Base-by-base conservation (phyloP, 2,888 invertebrate genomes). In the Polietes domitor region DNA sequence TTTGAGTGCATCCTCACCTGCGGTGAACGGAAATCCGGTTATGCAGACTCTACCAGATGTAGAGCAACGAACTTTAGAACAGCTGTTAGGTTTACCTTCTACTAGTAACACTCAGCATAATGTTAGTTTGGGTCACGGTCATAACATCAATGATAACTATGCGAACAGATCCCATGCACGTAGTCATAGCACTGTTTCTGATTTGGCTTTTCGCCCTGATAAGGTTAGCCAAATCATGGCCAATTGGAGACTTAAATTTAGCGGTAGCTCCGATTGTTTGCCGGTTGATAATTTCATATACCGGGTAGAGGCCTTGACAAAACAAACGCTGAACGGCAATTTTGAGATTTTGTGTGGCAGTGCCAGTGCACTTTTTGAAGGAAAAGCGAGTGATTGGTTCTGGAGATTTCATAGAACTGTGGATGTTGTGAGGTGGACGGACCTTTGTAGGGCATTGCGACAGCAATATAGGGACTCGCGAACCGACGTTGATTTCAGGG, bases 271-370 rank as follows among this genome's bases (percentile, higher is more conserved):
- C 0, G n/a, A 55, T 0, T 28, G 32, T 15, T 19, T 83, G 5
- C 63, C 78, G 0, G 76, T 84, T 12, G 78, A 84, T 70, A 71
- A 68, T 84, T 84, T 24, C n/a, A 71, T 84, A n/a, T 81, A 81
- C 21, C 43, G 81, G 12, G 77, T 77, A 2, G 71, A 77, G 24
- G 74, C 79, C 41, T 53, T 80, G 6, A 80, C 83, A 2, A 7
- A 12, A 3, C 71, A 79, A 6, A 71, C 79, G 0, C 24, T 79
- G 19, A 17, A 47, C 2, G 79, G n/a, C n/a, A n/a, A n/a, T n/a
- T n/a, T n/a, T n/a, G 76, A 5, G 68, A 83, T 19, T 80, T 53
- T 83, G 1, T 73, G 79, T n/a, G 50, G 53, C 19, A 71, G 76
- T 72, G 79, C 76, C 0, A 65, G 55, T 10, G 12, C 63, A 21